These are phyloP conservation scores for Terrapene triunguis DNA, from an alignment of 2,113 vertebrate genomes.

Conservation along the genomic window DNA sequence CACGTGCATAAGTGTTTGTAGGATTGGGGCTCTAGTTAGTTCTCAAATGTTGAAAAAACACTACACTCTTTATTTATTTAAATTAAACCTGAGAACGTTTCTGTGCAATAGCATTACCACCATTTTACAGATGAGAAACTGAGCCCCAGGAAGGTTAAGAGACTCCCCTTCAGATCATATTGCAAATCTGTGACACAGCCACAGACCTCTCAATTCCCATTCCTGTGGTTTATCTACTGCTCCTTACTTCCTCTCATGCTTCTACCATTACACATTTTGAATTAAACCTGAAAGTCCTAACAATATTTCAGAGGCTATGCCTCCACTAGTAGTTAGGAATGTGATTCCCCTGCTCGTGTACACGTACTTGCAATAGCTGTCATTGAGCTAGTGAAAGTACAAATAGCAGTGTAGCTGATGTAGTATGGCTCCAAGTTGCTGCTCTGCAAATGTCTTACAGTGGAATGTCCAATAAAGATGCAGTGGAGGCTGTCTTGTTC, in stretches of 20 bases:
- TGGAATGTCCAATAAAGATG: no score
- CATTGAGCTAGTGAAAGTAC: no score
- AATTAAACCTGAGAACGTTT: not conserved
- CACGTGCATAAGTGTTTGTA: not conserved
- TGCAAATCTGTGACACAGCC: not conserved
- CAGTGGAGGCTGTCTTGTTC: no score
- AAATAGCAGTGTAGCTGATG: no score
- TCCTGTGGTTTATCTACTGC: no score
- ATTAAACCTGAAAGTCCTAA: not conserved
- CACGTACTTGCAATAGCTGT: no score
- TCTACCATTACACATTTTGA: not conserved
- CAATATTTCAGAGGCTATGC: not conserved
- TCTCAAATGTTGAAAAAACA: not conserved
- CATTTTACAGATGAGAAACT: not conserved
- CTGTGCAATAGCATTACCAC: not conserved
- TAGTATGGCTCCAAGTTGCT: no score
- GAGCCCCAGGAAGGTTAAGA: not conserved
- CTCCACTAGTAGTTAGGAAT: no score
- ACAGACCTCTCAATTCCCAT: not conserved
- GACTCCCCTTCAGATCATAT: not conserved
- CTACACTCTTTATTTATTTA: not conserved
- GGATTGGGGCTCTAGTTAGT: not conserved
- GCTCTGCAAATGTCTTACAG: no score
- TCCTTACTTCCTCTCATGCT: not conserved
- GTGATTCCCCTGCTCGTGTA: no score